phyloP scores from a whole-genome alignment of 2,113 vertebrate genomes.

The Leucopsar rothschildi region DNA sequence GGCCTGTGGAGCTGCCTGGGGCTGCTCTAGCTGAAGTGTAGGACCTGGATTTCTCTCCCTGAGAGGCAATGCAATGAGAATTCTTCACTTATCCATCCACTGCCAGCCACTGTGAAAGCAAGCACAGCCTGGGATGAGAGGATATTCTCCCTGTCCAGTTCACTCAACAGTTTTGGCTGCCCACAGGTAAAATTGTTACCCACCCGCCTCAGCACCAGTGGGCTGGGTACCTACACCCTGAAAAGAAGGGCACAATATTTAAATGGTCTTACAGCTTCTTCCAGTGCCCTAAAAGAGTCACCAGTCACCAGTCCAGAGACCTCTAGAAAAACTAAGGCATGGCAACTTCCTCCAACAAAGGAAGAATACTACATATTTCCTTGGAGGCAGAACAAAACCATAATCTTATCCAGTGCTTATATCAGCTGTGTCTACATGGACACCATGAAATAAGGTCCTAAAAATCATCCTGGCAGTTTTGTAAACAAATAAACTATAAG shows the following conservation, averaged over 20 bases:
- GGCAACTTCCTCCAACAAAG: background rate
- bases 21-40: rapidly evolving
- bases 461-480: constrained; percentile 61
- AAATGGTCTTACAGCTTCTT: background rate
- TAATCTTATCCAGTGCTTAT: background rate
- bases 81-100: background rate
- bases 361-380: background rate
- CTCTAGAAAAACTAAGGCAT: background rate
- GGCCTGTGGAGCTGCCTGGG: background rate
- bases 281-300: background rate
- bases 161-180: rapidly evolving
- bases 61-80: background rate
- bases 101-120: background rate
- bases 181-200: background rate
- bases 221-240: background rate
- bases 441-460: constrained; percentile 33
- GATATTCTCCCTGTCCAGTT: background rate
- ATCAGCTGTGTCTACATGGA: constrained; percentile 16
- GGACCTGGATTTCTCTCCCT: too few relatives aligned
- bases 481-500: constrained; percentile 62
- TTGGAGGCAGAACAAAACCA: background rate
- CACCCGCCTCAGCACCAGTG: rapidly evolving
- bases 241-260: background rate
- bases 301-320: background rate
- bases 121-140: background rate